phyloP scores from a whole-genome alignment of 2,797 vertebrate species.

The Danio tinwini region DNA sequence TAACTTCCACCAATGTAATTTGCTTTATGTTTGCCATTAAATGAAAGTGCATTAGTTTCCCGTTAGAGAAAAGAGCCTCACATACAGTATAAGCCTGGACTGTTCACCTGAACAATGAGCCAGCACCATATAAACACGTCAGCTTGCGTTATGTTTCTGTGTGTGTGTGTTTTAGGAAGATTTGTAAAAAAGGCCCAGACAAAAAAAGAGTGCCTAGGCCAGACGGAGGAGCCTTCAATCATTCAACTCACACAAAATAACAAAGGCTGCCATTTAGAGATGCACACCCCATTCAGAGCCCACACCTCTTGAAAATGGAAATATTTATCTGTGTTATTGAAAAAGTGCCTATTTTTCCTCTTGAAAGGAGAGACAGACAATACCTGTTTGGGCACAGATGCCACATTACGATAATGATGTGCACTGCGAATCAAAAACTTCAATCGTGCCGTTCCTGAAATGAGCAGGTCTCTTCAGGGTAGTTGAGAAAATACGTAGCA shows the following conservation, averaged over 20 bases:
- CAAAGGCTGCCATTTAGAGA: constrained; percentile 38
- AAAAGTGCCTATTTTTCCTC: constrained; percentile 19
- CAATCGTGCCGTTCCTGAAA: constrained; percentile 50
- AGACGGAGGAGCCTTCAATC: constrained; percentile 39
- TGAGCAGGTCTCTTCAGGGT: constrained; percentile 47
- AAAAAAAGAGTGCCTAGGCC: neutral
- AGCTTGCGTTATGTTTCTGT: constrained; percentile 15
- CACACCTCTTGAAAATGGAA: constrained; percentile 34
- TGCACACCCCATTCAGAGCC: constrained; percentile 3
- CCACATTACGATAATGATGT: constrained; percentile 40
- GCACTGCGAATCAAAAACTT: constrained; percentile 23
- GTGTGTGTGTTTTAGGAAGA: constrained; percentile 33
- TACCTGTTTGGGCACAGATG: constrained; percentile 44
- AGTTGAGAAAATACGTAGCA: constrained; percentile 35
- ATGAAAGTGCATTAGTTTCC: constrained; percentile 29
- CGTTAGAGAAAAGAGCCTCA: constrained; percentile 25
- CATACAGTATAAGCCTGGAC: neutral
- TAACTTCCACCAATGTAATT: neutral
- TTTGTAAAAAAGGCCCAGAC: constrained; percentile 9
- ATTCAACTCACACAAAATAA: constrained; percentile 27
- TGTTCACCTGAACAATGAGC: constrained; percentile 27
- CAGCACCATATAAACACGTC: constrained; percentile 15
- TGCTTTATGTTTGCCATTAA: neutral
- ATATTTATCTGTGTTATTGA: constrained; percentile 38
- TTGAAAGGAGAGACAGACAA: neutral